Evolutionary conservation across 2,797 vertebrate genomes (phyloP).

Genomic region (Melanotaenia maccullochi): DNA sequence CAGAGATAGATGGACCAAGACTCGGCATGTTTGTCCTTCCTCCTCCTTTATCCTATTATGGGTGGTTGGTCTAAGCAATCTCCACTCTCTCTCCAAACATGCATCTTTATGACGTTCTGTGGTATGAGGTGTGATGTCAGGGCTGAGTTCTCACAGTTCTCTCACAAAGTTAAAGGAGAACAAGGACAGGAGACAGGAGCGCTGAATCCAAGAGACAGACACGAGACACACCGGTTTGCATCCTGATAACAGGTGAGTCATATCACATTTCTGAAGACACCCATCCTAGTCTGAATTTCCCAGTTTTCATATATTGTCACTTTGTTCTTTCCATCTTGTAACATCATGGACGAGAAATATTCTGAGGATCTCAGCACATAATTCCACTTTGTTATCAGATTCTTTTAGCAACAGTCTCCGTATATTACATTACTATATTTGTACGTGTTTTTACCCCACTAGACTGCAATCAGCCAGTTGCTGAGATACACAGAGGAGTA

Average conservation of each 20-base stretch:
- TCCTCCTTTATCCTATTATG: slow-evolving; percentile 57
- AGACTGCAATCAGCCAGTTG: slow-evolving; percentile 35
- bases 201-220: neutral
- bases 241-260: slow-evolving; percentile 65
- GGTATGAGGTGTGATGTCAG: slow-evolving; percentile 44
- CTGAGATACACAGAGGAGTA: slow-evolving; percentile 32
- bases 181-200: neutral
- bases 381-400: slow-evolving; percentile 63
- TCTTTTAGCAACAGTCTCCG: slow-evolving; percentile 29
- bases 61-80: slow-evolving; percentile 60
- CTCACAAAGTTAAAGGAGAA: slow-evolving; percentile 10
- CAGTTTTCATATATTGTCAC: neutral
- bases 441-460: slow-evolving; percentile 63
- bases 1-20: slow-evolving; percentile 26
- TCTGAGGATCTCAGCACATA: slow-evolving; percentile 35
- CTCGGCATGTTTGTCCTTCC: slow-evolving; percentile 16
- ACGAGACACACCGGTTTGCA: slow-evolving; percentile 1
- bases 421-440: slow-evolving; percentile 77
- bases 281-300: neutral
- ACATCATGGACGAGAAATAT: neutral
- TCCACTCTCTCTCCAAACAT: slow-evolving; percentile 56
- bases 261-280: neutral
- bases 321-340: slow-evolving; percentile 6
- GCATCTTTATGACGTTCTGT: slow-evolving; percentile 46
- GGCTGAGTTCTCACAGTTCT: slow-evolving; percentile 27